Evolutionary conservation across 2,797 vertebrate species (phyloP).

Genomic region (Halcyon badia): DNA sequence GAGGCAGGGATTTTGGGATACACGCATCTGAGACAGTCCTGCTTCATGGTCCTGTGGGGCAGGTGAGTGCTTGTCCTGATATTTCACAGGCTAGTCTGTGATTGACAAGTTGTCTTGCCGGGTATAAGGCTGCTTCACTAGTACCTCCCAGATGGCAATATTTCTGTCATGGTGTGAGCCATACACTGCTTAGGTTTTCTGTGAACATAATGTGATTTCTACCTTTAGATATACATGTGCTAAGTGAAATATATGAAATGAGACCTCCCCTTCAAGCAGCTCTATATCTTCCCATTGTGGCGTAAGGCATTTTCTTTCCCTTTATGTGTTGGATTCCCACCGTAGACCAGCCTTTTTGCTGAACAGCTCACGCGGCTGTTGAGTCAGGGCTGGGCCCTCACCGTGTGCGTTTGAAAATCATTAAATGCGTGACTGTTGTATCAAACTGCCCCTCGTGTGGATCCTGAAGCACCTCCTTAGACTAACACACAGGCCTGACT

Average conservation of each 20-base stretch:
- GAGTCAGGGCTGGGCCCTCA: background rate
- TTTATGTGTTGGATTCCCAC: background rate
- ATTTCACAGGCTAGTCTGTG: background rate
- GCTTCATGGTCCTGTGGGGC: background rate
- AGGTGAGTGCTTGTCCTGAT: background rate
- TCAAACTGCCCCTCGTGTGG: background rate
- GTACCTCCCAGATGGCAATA: background rate
- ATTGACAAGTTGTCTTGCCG: rapidly evolving
- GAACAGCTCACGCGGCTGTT: background rate
- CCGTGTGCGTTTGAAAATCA: background rate
- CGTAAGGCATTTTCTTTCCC: background rate
- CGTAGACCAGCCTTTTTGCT: background rate
- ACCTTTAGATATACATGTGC: background rate
- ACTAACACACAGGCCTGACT: background rate
- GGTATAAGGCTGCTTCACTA: background rate
- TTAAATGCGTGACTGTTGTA: background rate
- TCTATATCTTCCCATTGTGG: background rate
- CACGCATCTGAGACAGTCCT: background rate
- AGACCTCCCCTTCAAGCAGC: background rate
- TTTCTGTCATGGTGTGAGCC: background rate
- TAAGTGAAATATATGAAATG: background rate
- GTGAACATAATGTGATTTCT: background rate
- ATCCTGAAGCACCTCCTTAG: background rate
- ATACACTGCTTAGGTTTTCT: background rate
- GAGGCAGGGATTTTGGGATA: background rate